Percentiles rank a stretch among this genome's conserved stretches.
These are phyloP conservation scores for Petrocephalus sullivani DNA, from an alignment of 2,797 vertebrate species.

Conservation along the genomic window DNA sequence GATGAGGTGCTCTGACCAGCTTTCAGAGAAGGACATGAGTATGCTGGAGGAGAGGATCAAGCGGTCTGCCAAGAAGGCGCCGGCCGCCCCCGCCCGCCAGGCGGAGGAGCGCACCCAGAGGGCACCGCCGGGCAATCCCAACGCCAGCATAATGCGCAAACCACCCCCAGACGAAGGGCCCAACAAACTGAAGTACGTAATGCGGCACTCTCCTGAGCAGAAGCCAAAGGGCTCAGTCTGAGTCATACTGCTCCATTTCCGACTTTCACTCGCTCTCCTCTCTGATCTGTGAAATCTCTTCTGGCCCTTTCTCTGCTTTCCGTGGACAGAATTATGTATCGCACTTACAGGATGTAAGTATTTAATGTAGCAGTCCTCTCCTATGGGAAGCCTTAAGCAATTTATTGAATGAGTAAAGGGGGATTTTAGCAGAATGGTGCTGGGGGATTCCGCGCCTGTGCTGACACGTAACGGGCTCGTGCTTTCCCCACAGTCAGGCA, in stretches of 20 bases:
- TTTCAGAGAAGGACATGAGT: slow-evolving; percentile 98
- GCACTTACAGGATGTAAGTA: slow-evolving; percentile 99
- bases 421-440: not conserved
- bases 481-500: slow-evolving; percentile 74
- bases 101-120: slow-evolving; percentile 73
- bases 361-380: slow-evolving; percentile 22
- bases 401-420: not conserved
- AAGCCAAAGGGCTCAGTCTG: not conserved
- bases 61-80: slow-evolving; percentile 85
- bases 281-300: slow-evolving; percentile 55
- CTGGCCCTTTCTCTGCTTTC: slow-evolving; percentile 86
- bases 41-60: slow-evolving; percentile 98
- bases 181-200: slow-evolving; percentile 88
- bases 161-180: slow-evolving; percentile 82
- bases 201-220: not conserved
- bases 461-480: not conserved
- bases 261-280: not conserved
- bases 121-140: slow-evolving; percentile 65
- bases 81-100: slow-evolving; percentile 70
- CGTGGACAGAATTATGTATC: slow-evolving; percentile 99
- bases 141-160: slow-evolving; percentile 74
- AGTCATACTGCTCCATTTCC: not conserved
- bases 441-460: not conserved
- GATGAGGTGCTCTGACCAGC: slow-evolving; percentile 50
- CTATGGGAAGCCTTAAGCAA: not conserved